phyloP scores from a whole-genome alignment of 2,888 invertebrate genomes.

The Orthosia gracilis region DNA sequence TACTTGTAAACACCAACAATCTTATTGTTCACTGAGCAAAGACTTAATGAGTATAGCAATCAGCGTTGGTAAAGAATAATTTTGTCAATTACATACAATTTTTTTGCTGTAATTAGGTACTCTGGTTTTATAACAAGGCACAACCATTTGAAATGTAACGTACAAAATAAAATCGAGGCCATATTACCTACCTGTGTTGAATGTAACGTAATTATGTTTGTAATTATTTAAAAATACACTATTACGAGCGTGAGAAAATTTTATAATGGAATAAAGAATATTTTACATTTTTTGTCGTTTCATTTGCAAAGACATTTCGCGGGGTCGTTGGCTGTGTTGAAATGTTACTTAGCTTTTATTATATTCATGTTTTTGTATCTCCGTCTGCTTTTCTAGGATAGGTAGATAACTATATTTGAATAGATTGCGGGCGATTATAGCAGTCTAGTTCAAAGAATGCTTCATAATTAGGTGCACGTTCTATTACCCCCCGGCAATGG shows the following conservation, averaged over 20 bases:
- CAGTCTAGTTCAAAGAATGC: background rate
- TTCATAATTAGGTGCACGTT: background rate
- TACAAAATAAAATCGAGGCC: slow-evolving; percentile 70
- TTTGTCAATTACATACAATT: slow-evolving; percentile 65
- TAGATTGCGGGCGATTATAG: background rate
- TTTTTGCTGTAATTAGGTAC: slow-evolving; percentile 57
- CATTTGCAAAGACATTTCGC: slow-evolving; percentile 35
- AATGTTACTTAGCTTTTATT: slow-evolving; percentile 17
- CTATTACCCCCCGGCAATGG: background rate
- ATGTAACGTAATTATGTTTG: slow-evolving; percentile 49
- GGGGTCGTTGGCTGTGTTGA: slow-evolving; percentile 12
- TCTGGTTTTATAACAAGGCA: slow-evolving; percentile 32
- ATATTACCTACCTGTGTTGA: slow-evolving; percentile 58
- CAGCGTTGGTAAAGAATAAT: slow-evolving; percentile 58
- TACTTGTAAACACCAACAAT: slow-evolving; percentile 40
- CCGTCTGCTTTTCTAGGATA: background rate
- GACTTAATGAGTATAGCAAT: slow-evolving; percentile 59
- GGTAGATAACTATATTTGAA: no score
- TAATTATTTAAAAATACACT: slow-evolving; percentile 53
- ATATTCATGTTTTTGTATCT: background rate
- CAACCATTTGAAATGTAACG: slow-evolving; percentile 54
- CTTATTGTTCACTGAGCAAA: slow-evolving; percentile 50
- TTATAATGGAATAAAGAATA: slow-evolving; percentile 69
- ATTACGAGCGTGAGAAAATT: slow-evolving; percentile 65
- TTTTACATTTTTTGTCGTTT: slow-evolving; percentile 61